Evolutionary conservation across 2,113 vertebrate genomes (phyloP).

Genomic region (Megaceryle torquata): DNA sequence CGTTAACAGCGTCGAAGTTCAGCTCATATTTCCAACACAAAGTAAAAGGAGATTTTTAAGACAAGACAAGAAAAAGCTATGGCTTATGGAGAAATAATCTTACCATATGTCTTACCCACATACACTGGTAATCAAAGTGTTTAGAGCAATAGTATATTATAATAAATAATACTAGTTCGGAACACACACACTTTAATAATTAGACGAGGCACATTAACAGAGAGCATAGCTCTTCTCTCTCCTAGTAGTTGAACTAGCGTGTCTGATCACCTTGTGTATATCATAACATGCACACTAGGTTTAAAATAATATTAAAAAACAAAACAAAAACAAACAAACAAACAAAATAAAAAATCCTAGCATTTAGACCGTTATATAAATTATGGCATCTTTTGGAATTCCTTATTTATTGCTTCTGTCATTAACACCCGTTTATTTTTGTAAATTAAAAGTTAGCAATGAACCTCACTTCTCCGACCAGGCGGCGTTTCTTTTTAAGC

Average conservation of each 20-base stretch:
- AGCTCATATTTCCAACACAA: constrained; percentile 31
- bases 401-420: constrained; percentile 68
- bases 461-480: background rate
- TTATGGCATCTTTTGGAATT: constrained; percentile 62
- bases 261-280: constrained; percentile 47
- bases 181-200: constrained; percentile 55
- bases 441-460: constrained; percentile 27
- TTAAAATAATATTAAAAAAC: background rate
- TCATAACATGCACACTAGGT: background rate
- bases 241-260: constrained; percentile 49
- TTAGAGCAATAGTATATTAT: constrained; percentile 54
- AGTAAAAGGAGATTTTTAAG: constrained; percentile 5
- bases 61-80: background rate
- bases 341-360: background rate
- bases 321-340: too few relatives aligned
- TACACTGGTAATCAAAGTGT: constrained; percentile 24
- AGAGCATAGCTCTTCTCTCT: constrained; percentile 29
- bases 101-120: constrained; percentile 21
- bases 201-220: constrained; percentile 50
- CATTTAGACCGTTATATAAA: constrained; percentile 59
- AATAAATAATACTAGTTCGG: constrained; percentile 73
- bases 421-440: constrained; percentile 57
- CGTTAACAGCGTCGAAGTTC: constrained; percentile 29
- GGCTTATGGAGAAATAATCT: background rate
- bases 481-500: background rate